A percentile compares a stretch with the other conserved stretches of the same genome.
Conservation (phyloP, 2,113 vertebrate genomes). For the Hepsetus odoe region DNA sequence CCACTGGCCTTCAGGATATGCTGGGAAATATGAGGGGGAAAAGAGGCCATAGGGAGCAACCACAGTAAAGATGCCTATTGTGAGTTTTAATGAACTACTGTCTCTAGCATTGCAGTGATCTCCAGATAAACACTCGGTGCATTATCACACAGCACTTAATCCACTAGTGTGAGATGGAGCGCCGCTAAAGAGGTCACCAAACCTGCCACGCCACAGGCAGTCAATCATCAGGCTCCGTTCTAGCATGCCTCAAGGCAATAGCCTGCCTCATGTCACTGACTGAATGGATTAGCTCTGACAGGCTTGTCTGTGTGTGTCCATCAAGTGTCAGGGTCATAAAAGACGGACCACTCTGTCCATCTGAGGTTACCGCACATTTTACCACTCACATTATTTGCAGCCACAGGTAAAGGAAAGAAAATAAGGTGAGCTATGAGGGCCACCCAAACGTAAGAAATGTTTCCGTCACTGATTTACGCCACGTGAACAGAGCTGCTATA, state of each 20-base stretch:
- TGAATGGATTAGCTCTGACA: constrained; percentile 60
- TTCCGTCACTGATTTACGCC: too few species aligned
- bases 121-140: constrained; percentile 3
- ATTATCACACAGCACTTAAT: constrained; percentile 49
- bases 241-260: constrained; percentile 70
- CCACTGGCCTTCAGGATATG: too few species aligned
- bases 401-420: neutral
- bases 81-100: neutral
- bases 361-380: constrained; percentile 7
- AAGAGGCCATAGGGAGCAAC: too few species aligned
- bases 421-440: neutral
- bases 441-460: neutral
- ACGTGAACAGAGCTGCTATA: too few species aligned
- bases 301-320: constrained; percentile 21
- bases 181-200: constrained; percentile 65
- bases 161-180: constrained; percentile 48
- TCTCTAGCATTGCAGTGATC: constrained; percentile 2
- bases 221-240: constrained; percentile 68
- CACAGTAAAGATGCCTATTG: too few species aligned
- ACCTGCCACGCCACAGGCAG: constrained; percentile 62
- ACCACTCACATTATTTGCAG: neutral
- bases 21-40: too few species aligned
- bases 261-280: constrained; percentile 59
- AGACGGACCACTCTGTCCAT: neutral
- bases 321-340: constrained; percentile 33